phyloP scores from a whole-genome alignment of 2,888 invertebrate genomes.

The Hecatera dysodea region DNA sequence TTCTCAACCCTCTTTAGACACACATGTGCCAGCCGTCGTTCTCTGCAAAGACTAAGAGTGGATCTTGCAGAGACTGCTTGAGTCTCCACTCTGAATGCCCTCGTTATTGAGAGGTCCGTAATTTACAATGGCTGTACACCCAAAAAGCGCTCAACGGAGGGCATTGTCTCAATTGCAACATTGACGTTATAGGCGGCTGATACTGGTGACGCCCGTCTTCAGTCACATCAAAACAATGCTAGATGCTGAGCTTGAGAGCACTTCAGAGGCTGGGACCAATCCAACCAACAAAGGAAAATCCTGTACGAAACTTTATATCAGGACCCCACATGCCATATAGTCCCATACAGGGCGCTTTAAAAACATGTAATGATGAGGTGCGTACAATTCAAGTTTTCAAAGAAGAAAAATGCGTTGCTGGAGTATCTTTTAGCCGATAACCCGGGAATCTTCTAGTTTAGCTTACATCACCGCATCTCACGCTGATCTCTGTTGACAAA shows the following conservation, averaged over 20 bases:
- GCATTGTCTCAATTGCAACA: background rate
- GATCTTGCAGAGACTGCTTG: no score
- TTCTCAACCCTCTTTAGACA: no score
- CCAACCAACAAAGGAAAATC: background rate
- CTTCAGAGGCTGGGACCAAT: background rate
- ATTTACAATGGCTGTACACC: no score
- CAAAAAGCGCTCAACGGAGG: background rate
- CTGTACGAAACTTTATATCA: background rate
- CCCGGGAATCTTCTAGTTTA: background rate
- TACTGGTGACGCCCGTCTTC: background rate
- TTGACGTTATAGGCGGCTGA: background rate
- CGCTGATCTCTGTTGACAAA: no score
- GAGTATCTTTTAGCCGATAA: background rate
- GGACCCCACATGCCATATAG: background rate
- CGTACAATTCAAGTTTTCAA: background rate
- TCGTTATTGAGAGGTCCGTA: background rate
- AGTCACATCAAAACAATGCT: background rate
- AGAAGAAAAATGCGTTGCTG: background rate
- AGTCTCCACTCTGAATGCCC: background rate
- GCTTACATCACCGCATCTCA: background rate
- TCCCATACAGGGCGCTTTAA: background rate
- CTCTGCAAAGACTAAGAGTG: no score
- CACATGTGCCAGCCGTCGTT: no score
- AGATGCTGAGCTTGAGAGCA: background rate
- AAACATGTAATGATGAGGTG: background rate